Evolutionary conservation across 2,888 invertebrate species (phyloP), one percentile per base, ranked within the genome.

Genomic region (Idaea biselata): DNA sequence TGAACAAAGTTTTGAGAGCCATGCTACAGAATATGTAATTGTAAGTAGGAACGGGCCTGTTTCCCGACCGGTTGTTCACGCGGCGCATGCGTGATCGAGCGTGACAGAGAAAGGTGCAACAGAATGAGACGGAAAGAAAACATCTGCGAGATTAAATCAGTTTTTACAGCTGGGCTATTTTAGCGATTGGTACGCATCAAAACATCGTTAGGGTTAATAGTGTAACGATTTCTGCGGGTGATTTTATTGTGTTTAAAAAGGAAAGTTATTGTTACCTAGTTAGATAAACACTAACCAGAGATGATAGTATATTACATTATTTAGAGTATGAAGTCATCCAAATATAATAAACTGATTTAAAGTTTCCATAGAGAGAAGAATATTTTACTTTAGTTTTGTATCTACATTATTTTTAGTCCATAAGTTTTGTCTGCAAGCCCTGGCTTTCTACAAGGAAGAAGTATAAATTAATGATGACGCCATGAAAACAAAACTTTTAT

Each of bases 41-140:
- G 44, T 44, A 44, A 14, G 44, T 44, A 7, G 44, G 44, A 1
- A 44, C 11, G 14, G 14, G 44, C 44, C 44, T 44, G 44, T 44
- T 32, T 14, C 44, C 44, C 8, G 44, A 44, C 44, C 44, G 44
- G 44, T 44, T 44, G 61, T 69, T 67, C 77, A 82, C 77, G 83
- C 78, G 73, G 68, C 57, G 64, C 63, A 61, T 32, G 55, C 67
- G 69, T 67, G 71, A 58, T 59, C 32, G 67, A 71, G 65, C 70
- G 75, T 75, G 73, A 76, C 64, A 66, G 63, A 31, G 54, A 25
- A 31, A 63, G 60, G n/a, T 32, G 72, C 68, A 11, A 14, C 64
- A 73, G 77, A 83, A 67, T 62, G 79, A 73, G 84, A 84, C 62
- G 63, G 75, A 76, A 73, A 70, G 84, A 82, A 84, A 84, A 84